These are phyloP conservation scores for Aphelenchoides bicaudatus DNA, from an alignment of 2,888 invertebrate species.

Conservation along the genomic window DNA sequence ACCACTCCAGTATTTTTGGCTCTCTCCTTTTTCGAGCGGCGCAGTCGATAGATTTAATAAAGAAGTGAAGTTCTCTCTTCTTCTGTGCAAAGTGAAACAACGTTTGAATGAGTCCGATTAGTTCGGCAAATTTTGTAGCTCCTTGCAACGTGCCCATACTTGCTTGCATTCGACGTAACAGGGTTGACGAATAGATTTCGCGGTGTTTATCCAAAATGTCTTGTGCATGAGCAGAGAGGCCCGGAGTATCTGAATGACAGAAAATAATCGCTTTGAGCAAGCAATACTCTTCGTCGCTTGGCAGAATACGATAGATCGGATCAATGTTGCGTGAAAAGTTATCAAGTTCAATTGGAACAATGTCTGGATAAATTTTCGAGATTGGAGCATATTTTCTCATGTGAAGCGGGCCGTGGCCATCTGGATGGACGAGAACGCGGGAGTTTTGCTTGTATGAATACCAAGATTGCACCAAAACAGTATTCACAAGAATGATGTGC, in stretches of 20 bases:
- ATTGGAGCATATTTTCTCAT: not conserved
- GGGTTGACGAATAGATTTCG: not conserved
- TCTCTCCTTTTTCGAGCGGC: too few species aligned
- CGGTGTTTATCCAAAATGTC: slow-evolving; percentile 4
- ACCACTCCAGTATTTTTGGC: not conserved
- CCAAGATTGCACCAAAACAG: not conserved
- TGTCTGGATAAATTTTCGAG: not conserved
- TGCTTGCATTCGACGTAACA: slow-evolving; percentile 2
- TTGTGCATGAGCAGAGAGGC: not conserved
- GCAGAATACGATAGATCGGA: not conserved
- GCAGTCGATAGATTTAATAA: slow-evolving; percentile 1
- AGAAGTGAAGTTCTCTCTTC: not conserved
- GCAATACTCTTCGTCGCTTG: slow-evolving; percentile 3
- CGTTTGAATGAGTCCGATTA: not conserved
- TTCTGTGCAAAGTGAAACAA: slow-evolving; percentile 12
- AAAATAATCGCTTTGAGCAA: slow-evolving; percentile 11
- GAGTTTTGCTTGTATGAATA: slow-evolving; percentile 9
- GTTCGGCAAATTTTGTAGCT: slow-evolving; percentile 5
- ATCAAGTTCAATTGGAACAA: slow-evolving; percentile 2
- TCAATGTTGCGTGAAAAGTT: not conserved
- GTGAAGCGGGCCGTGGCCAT: not conserved
- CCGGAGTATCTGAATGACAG: slow-evolving; percentile 8
- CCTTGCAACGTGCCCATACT: slow-evolving; percentile 5
- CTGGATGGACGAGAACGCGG: not conserved
- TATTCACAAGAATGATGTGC: not conserved